Percentiles rank a stretch among this genome's conserved stretches.
Conservation (phyloP, 2,888 invertebrate species). For the Rotaria macrura region DNA sequence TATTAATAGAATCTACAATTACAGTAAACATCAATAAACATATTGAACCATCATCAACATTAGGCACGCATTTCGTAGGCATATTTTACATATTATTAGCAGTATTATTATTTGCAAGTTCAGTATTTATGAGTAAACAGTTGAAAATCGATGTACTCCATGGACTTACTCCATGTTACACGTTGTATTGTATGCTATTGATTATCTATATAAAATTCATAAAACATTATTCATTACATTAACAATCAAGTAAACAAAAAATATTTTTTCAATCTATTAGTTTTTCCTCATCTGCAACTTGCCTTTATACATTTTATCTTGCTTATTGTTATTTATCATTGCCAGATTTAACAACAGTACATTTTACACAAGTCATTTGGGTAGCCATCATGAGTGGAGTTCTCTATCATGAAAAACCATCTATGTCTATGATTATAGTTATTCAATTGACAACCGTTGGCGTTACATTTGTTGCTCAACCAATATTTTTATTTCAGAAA, state of each 20-base stretch:
- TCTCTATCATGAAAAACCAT: not conserved
- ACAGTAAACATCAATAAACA: not conserved
- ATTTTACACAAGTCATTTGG: not conserved
- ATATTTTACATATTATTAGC: not conserved
- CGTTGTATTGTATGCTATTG: not conserved
- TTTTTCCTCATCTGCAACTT: not conserved
- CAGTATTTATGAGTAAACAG: not conserved
- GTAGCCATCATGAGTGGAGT: not conserved
- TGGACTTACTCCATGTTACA: not conserved
- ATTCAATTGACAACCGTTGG: not conserved
- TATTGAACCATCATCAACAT: not conserved
- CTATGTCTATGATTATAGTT: not conserved
- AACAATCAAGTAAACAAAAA: not conserved
- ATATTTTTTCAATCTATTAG: not conserved
- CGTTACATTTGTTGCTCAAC: not conserved
- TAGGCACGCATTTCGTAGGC: not conserved
- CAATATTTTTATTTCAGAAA: not conserved
- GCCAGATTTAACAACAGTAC: not conserved
- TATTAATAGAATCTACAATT: not conserved
- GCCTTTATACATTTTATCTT: not conserved
- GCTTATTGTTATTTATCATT: not conserved
- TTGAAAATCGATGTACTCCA: not conserved
- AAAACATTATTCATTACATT: not conserved
- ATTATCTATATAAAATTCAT: not conserved
- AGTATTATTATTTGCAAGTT: not conserved